A percentile compares a stretch with the other conserved stretches of the same genome.
These are phyloP conservation scores for Sturnira hondurensis DNA, from an alignment of 2,113 vertebrate genomes.

Conservation along the genomic window DNA sequence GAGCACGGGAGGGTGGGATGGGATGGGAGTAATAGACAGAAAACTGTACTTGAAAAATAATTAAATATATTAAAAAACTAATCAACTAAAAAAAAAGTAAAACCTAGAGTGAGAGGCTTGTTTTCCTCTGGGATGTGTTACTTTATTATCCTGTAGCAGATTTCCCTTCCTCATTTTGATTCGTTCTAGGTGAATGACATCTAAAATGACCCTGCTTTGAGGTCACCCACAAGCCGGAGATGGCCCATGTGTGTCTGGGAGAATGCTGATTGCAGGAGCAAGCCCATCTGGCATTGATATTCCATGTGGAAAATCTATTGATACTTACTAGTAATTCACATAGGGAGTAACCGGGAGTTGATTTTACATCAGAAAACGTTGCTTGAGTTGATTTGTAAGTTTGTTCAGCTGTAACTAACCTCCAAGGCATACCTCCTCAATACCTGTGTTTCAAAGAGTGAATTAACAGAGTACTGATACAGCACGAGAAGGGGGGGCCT, in stretches of 20 bases:
- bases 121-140: not conserved
- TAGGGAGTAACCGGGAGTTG: not conserved
- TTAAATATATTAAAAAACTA: too few relatives aligned
- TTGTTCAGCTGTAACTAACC: conserved; percentile 9
- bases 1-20: too few relatives aligned
- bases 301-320: not conserved
- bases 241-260: not conserved
- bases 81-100: too few relatives aligned
- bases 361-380: conserved; percentile 17
- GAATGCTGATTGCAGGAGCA: not conserved
- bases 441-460: not conserved
- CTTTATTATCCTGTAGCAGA: not conserved
- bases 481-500: not conserved
- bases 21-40: too few relatives aligned
- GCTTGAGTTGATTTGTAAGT: not conserved
- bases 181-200: not conserved
- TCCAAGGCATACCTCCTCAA: not conserved
- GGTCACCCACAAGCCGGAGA: not conserved
- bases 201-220: not conserved
- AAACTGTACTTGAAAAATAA: too few relatives aligned
- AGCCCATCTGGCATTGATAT: not conserved
- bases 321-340: not conserved
- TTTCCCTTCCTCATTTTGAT: not conserved
- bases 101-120: not conserved
- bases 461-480: not conserved